These are phyloP conservation scores for Saimiri boliviensis DNA, from an alignment of 2,113 vertebrate species.

Conservation along the genomic window DNA sequence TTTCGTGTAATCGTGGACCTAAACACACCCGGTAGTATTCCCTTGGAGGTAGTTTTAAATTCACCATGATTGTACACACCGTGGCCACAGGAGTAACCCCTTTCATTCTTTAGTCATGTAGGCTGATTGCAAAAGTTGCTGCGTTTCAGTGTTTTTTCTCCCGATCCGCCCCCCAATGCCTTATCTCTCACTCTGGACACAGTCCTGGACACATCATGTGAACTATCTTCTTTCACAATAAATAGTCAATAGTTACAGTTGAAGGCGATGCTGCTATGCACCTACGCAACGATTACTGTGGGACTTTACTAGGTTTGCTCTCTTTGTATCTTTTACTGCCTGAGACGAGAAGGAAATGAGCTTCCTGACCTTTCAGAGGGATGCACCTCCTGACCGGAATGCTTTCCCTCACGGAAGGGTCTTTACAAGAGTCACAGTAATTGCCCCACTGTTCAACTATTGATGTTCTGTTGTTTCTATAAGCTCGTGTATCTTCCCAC, in stretches of 20 bases:
- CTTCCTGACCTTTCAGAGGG: slow-evolving; percentile 74
- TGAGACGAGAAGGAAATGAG: slow-evolving; percentile 73
- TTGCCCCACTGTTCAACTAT: slow-evolving; percentile 9
- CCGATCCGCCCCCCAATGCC: neutral
- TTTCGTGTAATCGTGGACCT: slow-evolving; percentile 70
- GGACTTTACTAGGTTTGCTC: slow-evolving; percentile 57
- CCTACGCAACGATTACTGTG: slow-evolving; percentile 76
- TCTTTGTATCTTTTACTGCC: slow-evolving; percentile 53
- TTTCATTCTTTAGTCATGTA: slow-evolving; percentile 16
- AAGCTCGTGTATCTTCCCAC: neutral
- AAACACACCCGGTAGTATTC: slow-evolving; percentile 61
- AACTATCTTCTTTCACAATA: slow-evolving; percentile 67
- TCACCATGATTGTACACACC: neutral
- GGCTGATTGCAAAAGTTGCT: slow-evolving; percentile 52
- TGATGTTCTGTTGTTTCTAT: neutral
- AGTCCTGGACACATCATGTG: slow-evolving; percentile 77
- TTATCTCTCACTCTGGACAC: slow-evolving; percentile 31
- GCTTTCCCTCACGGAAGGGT: slow-evolving; percentile 32
- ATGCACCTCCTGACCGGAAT: slow-evolving; percentile 44
- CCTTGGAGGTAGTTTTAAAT: slow-evolving; percentile 62
- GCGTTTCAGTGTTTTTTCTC: slow-evolving; percentile 48
- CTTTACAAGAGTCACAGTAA: slow-evolving; percentile 39
- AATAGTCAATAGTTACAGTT: slow-evolving; percentile 78
- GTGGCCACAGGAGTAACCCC: slow-evolving; percentile 51
- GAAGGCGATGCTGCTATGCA: slow-evolving; percentile 70